Conservation (phyloP, 2,888 invertebrate genomes). For the Phasia obesa region DNA sequence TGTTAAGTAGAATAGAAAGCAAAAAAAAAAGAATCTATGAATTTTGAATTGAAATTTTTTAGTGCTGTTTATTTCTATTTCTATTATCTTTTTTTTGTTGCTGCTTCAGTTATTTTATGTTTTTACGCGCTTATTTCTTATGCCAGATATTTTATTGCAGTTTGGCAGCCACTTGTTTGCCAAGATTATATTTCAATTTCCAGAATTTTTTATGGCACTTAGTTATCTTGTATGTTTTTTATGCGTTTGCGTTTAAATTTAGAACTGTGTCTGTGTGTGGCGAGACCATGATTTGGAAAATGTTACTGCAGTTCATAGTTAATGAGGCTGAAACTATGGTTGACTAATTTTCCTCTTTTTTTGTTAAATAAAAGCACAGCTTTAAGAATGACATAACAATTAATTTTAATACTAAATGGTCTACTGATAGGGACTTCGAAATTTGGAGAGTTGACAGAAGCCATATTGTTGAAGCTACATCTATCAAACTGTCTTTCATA, state of each 20-base stretch:
- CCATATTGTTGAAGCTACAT: too few species aligned
- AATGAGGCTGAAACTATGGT: conserved; percentile 21
- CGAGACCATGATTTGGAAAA: neutral
- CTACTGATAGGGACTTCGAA: too few species aligned
- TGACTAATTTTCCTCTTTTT: neutral
- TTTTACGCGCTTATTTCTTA: conserved; percentile 36
- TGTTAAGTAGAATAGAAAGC: neutral
- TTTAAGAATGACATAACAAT: neutral
- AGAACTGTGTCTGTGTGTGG: neutral
- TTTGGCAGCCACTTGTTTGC: conserved; percentile 68
- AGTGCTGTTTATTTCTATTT: neutral
- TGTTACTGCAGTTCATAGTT: neutral
- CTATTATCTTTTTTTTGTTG: neutral
- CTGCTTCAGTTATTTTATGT: conserved; percentile 26
- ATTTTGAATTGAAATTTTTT: conserved; percentile 39
- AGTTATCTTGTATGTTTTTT: neutral
- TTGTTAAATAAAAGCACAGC: neutral
- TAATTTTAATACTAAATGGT: too few species aligned
- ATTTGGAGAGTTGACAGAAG: too few species aligned
- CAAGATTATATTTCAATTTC: conserved; percentile 67
- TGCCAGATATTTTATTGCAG: conserved; percentile 42
- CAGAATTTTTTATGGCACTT: conserved; percentile 14
- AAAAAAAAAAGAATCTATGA: conserved; percentile 24
- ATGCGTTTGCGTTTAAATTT: too few species aligned
- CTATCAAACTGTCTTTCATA: too few species aligned